A percentile compares a stretch with the other conserved stretches of the same genome.
Evolutionary conservation across 2,113 vertebrate species (phyloP).

Genomic region (Hyla sarda): DNA sequence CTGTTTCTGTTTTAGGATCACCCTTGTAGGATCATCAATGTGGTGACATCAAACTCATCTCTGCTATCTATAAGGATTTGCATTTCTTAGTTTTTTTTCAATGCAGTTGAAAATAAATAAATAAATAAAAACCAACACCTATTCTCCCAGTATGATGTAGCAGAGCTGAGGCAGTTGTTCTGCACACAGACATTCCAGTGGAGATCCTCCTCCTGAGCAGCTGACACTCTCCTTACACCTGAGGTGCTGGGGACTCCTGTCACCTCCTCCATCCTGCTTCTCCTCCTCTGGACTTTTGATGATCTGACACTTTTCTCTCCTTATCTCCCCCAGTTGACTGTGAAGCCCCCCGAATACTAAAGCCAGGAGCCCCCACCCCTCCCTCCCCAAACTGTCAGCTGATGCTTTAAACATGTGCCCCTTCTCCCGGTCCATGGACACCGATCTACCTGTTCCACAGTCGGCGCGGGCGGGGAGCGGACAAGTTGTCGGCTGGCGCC

Average conservation of each 20-base stretch:
- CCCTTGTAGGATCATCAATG: too few species aligned
- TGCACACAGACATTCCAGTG: too few species aligned
- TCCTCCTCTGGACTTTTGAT: neutral
- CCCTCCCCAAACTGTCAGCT: slow-evolving; percentile 30
- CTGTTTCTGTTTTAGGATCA: too few species aligned
- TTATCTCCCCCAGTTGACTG: neutral
- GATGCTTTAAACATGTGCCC: slow-evolving; percentile 25
- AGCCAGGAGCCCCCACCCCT: neutral
- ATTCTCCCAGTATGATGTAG: too few species aligned
- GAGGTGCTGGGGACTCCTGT: neutral
- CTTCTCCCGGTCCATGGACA: neutral
- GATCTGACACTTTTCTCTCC: neutral
- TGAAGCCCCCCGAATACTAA: slow-evolving; percentile 20
- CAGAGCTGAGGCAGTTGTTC: neutral
- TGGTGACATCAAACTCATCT: neutral
- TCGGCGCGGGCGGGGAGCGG: neutral
- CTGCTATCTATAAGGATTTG: neutral
- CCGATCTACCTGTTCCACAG: slow-evolving; percentile 13
- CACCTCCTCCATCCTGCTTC: neutral
- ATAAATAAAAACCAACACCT: too few species aligned
- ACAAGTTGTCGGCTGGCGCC: neutral
- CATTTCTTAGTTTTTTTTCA: too few species aligned
- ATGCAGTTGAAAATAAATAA: too few species aligned
- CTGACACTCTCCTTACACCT: neutral
- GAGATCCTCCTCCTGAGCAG: too few species aligned